Evolutionary conservation across 2,113 vertebrate species (phyloP).

Genomic region (Tylochromis polylepis): DNA sequence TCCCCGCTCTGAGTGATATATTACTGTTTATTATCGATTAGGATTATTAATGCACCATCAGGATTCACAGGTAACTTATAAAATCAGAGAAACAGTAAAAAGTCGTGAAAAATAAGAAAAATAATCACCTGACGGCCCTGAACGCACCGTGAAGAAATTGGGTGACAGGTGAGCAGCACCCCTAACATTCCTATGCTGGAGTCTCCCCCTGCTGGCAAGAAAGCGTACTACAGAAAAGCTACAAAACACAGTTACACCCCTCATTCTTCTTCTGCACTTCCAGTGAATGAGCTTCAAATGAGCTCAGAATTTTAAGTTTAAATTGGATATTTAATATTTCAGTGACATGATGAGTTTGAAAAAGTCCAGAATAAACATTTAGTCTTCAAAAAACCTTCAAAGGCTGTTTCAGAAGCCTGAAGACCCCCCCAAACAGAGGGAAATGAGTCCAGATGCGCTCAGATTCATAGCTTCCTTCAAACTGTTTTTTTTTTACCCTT

Average conservation of each 20-base stretch:
- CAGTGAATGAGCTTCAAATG: fast-evolving
- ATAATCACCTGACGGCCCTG: not conserved
- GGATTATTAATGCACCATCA: not conserved
- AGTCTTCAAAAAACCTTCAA: not conserved
- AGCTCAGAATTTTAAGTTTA: not conserved
- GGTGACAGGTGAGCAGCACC: not conserved
- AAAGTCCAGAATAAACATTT: not conserved
- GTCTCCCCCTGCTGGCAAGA: not conserved
- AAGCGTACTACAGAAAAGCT: not conserved
- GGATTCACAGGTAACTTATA: not conserved
- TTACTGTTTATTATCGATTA: not conserved
- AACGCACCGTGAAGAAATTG: not conserved
- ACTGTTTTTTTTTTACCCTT: not conserved
- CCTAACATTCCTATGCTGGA: too few relatives aligned
- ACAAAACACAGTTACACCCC: not conserved
- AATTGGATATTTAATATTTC: not conserved
- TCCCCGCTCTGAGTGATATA: not conserved
- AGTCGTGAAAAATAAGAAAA: not conserved
- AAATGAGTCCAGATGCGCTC: not conserved
- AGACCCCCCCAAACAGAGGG: not conserved
- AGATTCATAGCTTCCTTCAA: not conserved
- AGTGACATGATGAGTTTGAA: not conserved
- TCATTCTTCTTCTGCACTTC: not conserved
- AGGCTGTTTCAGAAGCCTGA: not conserved
- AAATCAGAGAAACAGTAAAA: not conserved